These are phyloP conservation scores for Poeciliopsis presidionis DNA, from an alignment of 2,797 vertebrate genomes.

Conservation along the genomic window DNA sequence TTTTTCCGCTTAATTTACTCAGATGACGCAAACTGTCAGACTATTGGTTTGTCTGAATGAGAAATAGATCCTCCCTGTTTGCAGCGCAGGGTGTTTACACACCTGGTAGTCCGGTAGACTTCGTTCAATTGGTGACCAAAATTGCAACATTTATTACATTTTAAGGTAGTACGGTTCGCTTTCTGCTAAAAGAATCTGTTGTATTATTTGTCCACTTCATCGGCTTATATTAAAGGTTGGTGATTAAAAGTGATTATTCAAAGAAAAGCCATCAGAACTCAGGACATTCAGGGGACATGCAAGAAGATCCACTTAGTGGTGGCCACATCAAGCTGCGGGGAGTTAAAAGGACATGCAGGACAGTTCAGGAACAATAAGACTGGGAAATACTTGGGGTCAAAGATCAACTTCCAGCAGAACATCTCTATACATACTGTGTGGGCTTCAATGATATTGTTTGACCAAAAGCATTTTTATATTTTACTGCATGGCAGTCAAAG, in stretches of 20 bases:
- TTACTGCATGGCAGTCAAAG: neutral
- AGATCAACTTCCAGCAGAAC: neutral
- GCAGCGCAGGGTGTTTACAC: neutral
- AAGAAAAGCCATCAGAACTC: neutral
- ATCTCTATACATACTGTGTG: neutral
- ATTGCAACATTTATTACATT: neutral
- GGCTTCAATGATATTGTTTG: neutral
- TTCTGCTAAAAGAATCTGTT: neutral
- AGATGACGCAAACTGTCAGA: neutral
- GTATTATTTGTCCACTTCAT: neutral
- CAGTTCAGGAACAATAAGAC: neutral
- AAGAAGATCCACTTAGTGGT: neutral
- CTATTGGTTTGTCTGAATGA: neutral
- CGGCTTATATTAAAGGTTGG: neutral
- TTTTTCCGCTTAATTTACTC: neutral
- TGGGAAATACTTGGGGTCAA: neutral
- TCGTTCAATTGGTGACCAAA: neutral
- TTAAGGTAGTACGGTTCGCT: neutral
- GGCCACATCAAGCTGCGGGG: neutral
- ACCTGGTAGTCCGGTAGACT: neutral
- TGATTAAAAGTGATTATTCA: neutral
- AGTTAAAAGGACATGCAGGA: neutral
- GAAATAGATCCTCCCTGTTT: neutral
- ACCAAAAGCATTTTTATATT: neutral
- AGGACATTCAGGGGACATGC: neutral